A percentile compares a stretch with the other conserved stretches of the same genome.
Evolutionary conservation across 1,140 invertebrate species (phyloP).

Genomic region (Diuraphis noxia): DNA sequence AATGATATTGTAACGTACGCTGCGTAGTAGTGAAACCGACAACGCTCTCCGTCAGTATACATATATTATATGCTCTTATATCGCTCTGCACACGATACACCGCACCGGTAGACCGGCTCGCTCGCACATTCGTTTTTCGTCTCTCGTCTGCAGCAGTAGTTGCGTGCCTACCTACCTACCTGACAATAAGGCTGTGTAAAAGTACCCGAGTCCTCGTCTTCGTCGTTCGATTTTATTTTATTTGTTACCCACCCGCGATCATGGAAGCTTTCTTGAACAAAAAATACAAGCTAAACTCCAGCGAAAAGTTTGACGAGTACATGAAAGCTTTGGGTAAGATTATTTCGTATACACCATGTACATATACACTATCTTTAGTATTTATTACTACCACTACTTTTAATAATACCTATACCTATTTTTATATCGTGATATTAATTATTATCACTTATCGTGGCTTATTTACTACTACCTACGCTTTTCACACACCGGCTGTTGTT

Average conservation of each 20-base stretch:
- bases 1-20: too few relatives aligned
- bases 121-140: not conserved
- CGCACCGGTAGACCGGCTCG: too few relatives aligned
- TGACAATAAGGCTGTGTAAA: not conserved
- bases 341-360: not conserved
- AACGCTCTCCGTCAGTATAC: not conserved
- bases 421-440: not conserved
- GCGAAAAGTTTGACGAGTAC: constrained; percentile 85
- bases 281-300: constrained; percentile 70
- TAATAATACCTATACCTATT: not conserved
- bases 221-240: not conserved
- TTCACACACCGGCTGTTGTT: not conserved
- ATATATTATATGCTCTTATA: not conserved
- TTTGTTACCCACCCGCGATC: not conserved
- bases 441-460: not conserved
- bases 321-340: constrained; percentile 80
- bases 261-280: constrained; percentile 60
- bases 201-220: not conserved
- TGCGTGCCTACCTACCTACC: too few relatives aligned
- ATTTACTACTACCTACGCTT: not conserved
- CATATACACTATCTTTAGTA: too few relatives aligned
- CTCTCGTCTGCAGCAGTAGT: not conserved
- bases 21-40: not conserved
- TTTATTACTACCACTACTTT: not conserved
- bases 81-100: not conserved